These are phyloP conservation scores for Enteromius treurensis DNA, from an alignment of 2,797 vertebrate genomes.

Conservation along the genomic window DNA sequence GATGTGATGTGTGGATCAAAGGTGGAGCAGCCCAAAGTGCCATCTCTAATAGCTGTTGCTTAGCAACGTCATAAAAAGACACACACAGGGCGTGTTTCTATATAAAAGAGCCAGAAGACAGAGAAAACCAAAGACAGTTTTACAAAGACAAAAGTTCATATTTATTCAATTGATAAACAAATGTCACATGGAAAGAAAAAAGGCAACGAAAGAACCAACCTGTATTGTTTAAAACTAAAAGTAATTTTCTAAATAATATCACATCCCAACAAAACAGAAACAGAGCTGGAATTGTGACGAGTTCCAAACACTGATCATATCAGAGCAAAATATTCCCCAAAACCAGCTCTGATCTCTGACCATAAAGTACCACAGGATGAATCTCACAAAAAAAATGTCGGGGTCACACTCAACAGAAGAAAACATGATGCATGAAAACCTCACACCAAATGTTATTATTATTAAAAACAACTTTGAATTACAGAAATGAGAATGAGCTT, in stretches of 20 bases:
- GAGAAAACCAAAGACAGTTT: neutral
- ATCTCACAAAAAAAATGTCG: neutral
- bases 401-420: neutral
- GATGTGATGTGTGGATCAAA: constrained; percentile 49
- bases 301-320: neutral
- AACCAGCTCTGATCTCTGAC: neutral
- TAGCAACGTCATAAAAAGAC: constrained; percentile 33
- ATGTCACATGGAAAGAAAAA: constrained; percentile 4
- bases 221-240: neutral
- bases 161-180: constrained; percentile 23
- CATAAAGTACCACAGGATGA: neutral
- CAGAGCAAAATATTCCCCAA: neutral
- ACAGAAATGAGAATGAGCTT: neutral
- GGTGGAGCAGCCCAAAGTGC: constrained; percentile 47
- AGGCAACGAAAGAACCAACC: neutral
- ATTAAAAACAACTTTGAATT: neutral
- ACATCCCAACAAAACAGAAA: neutral
- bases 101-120: neutral
- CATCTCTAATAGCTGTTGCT: constrained; percentile 41
- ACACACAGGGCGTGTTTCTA: neutral
- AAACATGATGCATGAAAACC: neutral
- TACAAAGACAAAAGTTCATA: constrained; percentile 34
- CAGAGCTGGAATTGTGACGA: neutral
- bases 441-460: neutral
- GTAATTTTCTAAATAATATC: neutral